phyloP scores from a whole-genome alignment of 2,797 vertebrate genomes.

The Pangasius larnaudii region DNA sequence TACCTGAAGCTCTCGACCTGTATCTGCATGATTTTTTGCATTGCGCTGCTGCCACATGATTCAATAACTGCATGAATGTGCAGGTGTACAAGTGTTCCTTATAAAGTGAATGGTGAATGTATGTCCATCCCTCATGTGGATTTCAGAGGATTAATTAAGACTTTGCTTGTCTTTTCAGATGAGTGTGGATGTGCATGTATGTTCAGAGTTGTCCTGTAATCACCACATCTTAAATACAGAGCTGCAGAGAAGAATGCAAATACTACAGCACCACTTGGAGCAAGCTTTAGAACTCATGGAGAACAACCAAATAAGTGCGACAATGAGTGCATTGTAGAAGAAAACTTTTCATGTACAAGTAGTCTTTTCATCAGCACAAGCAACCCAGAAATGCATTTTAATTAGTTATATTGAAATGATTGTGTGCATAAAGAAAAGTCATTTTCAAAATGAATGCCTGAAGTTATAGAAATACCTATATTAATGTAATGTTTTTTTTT shows the following conservation, averaged over 20 bases:
- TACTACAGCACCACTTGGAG: slow-evolving; percentile 69
- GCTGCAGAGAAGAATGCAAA: slow-evolving; percentile 67
- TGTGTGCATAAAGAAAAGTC: neutral
- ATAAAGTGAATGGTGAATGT: neutral
- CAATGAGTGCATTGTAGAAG: neutral
- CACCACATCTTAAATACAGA: slow-evolving; percentile 58
- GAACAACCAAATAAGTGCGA: slow-evolving; percentile 75
- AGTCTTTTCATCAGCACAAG: neutral
- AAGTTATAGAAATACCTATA: neutral
- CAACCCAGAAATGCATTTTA: neutral
- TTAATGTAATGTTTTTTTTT: neutral
- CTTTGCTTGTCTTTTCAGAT: slow-evolving; percentile 44
- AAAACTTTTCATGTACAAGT: neutral
- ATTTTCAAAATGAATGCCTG: neutral
- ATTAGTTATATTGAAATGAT: neutral
- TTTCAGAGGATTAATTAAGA: neutral
- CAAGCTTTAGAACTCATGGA: slow-evolving; percentile 76
- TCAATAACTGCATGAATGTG: neutral
- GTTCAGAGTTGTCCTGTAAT: slow-evolving; percentile 64
- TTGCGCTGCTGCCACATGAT: neutral
- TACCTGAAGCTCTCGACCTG: neutral
- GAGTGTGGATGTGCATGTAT: slow-evolving; percentile 57
- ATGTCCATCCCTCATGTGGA: neutral
- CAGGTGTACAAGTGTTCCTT: neutral
- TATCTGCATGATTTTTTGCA: neutral